These are phyloP conservation scores for Sisor rabdophorus DNA, from an alignment of 2,113 vertebrate species.

Conservation along the genomic window DNA sequence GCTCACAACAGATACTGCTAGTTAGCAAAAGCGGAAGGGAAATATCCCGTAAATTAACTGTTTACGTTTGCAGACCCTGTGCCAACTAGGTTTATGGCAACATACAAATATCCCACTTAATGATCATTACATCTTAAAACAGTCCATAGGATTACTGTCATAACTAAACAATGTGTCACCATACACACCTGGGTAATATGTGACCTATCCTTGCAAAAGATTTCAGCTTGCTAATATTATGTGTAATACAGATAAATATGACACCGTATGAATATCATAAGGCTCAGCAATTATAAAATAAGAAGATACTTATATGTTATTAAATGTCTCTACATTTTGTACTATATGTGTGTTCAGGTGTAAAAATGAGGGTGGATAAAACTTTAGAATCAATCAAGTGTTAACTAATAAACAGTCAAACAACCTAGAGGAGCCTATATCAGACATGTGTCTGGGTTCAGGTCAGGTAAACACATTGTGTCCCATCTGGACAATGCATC, in stretches of 20 bases:
- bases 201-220: neutral
- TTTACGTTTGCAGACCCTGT: neutral
- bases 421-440: slow-evolving; percentile 47
- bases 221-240: neutral
- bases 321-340: no score
- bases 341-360: neutral
- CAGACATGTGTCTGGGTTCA: slow-evolving; percentile 50
- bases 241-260: neutral
- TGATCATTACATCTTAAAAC: slow-evolving; percentile 14
- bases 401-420: slow-evolving; percentile 26
- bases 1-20: neutral
- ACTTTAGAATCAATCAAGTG: slow-evolving; percentile 2
- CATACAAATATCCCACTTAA: slow-evolving; percentile 15
- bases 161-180: slow-evolving; percentile 3
- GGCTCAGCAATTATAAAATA: no score
- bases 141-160: slow-evolving; percentile 24
- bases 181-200: neutral
- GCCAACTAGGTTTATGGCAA: neutral
- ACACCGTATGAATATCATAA: neutral
- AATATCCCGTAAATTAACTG: neutral
- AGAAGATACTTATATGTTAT: no score
- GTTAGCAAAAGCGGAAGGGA: neutral
- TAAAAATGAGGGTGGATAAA: neutral
- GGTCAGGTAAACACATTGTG: slow-evolving; percentile 60
- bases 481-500: slow-evolving; percentile 60